phyloP scores from a whole-genome alignment of 1,140 invertebrate genomes.

The Druon quercuslanigerum region DNA sequence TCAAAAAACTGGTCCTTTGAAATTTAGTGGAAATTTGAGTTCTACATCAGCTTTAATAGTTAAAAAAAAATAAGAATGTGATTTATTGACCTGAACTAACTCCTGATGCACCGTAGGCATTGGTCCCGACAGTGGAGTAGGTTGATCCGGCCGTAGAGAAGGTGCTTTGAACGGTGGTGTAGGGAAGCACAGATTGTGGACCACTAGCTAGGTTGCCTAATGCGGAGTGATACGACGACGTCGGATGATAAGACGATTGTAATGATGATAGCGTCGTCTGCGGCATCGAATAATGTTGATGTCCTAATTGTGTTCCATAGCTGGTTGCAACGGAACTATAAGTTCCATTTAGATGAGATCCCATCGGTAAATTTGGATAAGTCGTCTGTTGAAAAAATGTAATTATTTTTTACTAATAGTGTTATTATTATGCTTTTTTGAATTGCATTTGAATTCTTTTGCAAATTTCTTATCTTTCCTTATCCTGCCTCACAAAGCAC shows the following conservation, averaged over 20 bases:
- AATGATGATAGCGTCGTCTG: conserved; percentile 67
- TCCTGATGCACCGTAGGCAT: conserved; percentile 68
- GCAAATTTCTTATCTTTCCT: no score
- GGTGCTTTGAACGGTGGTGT: conserved; percentile 65
- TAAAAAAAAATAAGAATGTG: no score
- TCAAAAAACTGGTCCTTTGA: no score
- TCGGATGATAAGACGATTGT: conserved; percentile 63
- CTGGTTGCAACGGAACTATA: conserved; percentile 65
- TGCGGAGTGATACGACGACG: conserved; percentile 67
- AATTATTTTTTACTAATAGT: neutral
- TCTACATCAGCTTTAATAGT: no score
- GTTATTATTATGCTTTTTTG: no score
- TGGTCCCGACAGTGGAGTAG: conserved; percentile 72
- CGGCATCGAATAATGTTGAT: conserved; percentile 68
- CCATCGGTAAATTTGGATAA: conserved; percentile 69
- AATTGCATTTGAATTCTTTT: no score
- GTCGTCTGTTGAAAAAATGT: conserved; percentile 59
- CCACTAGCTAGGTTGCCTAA: conserved; percentile 64
- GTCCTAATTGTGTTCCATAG: conserved; percentile 62
- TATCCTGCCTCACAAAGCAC: no score
- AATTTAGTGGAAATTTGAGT: no score
- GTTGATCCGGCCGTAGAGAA: conserved; percentile 66
- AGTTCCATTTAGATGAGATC: conserved; percentile 68
- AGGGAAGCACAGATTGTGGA: conserved; percentile 68
- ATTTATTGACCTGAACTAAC: conserved; percentile 63